These are phyloP conservation scores for Pleuronectes platessa DNA, from an alignment of 2,113 vertebrate species.

Conservation along the genomic window DNA sequence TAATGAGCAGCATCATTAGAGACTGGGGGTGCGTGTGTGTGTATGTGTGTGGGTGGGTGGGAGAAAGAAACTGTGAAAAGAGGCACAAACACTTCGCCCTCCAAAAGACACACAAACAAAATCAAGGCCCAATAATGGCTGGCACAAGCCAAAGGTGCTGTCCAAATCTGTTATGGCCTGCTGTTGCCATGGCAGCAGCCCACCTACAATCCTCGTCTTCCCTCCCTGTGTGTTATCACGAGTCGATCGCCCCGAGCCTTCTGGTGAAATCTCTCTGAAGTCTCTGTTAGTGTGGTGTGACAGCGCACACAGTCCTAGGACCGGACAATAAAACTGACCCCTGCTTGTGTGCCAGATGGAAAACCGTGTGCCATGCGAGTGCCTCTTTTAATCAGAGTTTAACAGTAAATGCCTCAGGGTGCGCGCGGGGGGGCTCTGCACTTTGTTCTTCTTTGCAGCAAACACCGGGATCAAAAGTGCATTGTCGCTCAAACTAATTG, in stretches of 20 bases:
- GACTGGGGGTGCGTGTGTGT: background rate
- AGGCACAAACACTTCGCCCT: background rate
- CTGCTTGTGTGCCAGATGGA: background rate
- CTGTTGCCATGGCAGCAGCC: slow-evolving; percentile 61
- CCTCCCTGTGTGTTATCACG: slow-evolving; percentile 13
- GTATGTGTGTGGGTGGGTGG: background rate
- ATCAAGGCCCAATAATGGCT: slow-evolving; percentile 23
- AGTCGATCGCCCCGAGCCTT: slow-evolving; percentile 20
- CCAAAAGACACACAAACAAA: slow-evolving; percentile 17
- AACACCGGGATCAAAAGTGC: slow-evolving; percentile 5
- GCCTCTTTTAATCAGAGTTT: background rate
- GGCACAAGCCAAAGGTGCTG: slow-evolving; percentile 30
- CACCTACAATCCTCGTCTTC: slow-evolving; percentile 37
- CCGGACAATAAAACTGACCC: slow-evolving; percentile 1
- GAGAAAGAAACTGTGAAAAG: background rate
- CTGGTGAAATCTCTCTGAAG: slow-evolving; percentile 7
- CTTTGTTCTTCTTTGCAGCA: slow-evolving; percentile 2
- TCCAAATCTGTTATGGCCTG: slow-evolving; percentile 40
- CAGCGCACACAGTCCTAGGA: background rate
- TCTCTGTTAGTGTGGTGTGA: slow-evolving; percentile 7
- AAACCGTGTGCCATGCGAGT: slow-evolving; percentile 14
- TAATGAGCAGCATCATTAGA: slow-evolving; percentile 31
- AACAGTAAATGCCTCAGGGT: background rate
- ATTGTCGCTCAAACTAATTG: background rate
- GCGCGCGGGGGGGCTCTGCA: background rate